These are phyloP conservation scores for Argyrosomus regius DNA, from an alignment of 2,797 vertebrate species.

Conservation along the genomic window DNA sequence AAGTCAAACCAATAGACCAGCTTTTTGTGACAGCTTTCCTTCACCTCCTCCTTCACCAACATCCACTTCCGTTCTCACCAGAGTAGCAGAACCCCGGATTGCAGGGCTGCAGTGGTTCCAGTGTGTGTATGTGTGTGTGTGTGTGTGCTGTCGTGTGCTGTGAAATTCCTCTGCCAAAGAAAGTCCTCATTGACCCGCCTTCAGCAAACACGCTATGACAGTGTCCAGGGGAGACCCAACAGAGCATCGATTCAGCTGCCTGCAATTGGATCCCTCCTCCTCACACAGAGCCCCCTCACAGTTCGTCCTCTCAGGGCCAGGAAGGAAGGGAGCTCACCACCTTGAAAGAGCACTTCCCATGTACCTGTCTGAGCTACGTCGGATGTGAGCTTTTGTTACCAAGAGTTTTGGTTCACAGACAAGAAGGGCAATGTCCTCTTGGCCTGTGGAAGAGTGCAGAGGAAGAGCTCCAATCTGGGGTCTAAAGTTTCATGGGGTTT, in stretches of 20 bases:
- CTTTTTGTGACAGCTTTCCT: conserved; percentile 34
- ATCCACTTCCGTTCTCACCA: conserved; percentile 58
- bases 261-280: conserved; percentile 83
- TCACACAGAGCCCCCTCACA: conserved; percentile 73
- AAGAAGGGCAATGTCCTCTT: conserved; percentile 67
- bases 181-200: conserved; percentile 83
- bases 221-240: conserved; percentile 84
- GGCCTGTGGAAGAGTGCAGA: conserved; percentile 33
- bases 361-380: conserved; percentile 73
- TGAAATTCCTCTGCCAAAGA: conserved; percentile 86
- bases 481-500: conserved; percentile 64
- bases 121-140: conserved; percentile 20
- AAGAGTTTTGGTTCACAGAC: conserved; percentile 54
- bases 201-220: conserved; percentile 84
- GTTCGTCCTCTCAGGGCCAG: conserved; percentile 62
- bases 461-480: conserved; percentile 53
- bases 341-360: conserved; percentile 79
- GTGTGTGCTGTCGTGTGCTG: conserved; percentile 72
- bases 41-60: conserved; percentile 34
- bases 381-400: conserved; percentile 79
- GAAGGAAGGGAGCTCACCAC: conserved; percentile 72
- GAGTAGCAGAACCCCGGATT: conserved; percentile 30
- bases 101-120: conserved; percentile 33
- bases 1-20: conserved; percentile 4
- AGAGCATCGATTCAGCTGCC: conserved; percentile 83